A percentile compares a stretch with the other conserved stretches of the same genome.
Conservation (phyloP, 2,888 invertebrate species). For the Phasia obesa region DNA sequence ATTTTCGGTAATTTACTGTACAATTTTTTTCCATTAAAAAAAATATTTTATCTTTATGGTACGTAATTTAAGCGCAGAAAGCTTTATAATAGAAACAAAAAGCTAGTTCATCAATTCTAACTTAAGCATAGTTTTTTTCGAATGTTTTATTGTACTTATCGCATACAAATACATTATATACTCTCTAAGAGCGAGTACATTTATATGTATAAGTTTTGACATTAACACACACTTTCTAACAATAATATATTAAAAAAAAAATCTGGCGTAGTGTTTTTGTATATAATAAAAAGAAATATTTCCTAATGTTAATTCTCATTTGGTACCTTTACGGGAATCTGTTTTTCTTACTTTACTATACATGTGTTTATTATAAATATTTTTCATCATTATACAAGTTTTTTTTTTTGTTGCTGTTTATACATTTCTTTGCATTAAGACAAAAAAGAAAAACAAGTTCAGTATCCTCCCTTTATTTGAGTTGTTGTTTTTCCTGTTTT, state of each 20-base stretch:
- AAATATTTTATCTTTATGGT: conserved; percentile 34
- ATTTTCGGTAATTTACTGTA: no score
- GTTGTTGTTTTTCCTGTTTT: conserved; percentile 1
- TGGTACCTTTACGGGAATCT: conserved; percentile 50
- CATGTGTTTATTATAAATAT: conserved; percentile 30
- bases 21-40: no score
- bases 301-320: conserved; percentile 48
- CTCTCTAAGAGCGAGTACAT: conserved; percentile 24
- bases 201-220: conserved; percentile 38
- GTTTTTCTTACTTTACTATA: conserved; percentile 24
- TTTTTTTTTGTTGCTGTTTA: conserved; percentile 2
- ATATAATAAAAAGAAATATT: not conserved
- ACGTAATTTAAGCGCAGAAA: conserved; percentile 15
- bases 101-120: conserved; percentile 74
- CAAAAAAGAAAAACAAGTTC: conserved; percentile 34
- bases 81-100: conserved; percentile 56
- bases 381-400: conserved; percentile 57
- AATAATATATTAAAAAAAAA: not conserved
- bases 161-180: not conserved
- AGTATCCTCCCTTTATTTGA: conserved; percentile 18
- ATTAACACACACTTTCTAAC: conserved; percentile 6
- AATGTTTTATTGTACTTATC: conserved; percentile 34
- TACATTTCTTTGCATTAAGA: not conserved
- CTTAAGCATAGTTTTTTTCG: conserved; percentile 53
- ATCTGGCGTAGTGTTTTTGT: not conserved